Evolutionary conservation across 2,797 vertebrate species (phyloP), one percentile per base, ranked within the genome.

Genomic region (Hoplostethus mediterraneus): DNA sequence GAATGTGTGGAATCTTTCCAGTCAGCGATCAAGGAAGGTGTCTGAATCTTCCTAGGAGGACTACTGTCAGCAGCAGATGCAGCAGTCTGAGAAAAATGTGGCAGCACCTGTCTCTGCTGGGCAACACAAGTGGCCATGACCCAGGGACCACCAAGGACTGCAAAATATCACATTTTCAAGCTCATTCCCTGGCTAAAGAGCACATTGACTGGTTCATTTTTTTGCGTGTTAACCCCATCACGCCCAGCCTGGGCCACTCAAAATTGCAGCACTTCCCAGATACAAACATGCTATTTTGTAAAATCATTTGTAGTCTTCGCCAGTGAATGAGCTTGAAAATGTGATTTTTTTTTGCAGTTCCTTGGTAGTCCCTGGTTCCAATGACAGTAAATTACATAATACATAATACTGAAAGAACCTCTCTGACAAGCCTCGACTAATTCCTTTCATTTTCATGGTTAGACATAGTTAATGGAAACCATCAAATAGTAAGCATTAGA

Each of bases 81-180:
- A 80, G 12, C 28, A 10, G 44, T 67, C 67, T 64, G 72, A 67
- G 61, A 73, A 30, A 76, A 80, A 69, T 67, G 54, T 56, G 17
- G 28, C 64, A 71, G 40, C 89, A 92, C 84, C 86, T 91, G 90
- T 91, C 70, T 67, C 55, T 83, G 55, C 62, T 78, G 76, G 62
- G 45, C 66, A 72, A 40, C 14, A 63, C 77, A 67, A 48, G 51
- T 31, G 78, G 55, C 74, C 76, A 53, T 3, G 13, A 81, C 78
- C 68, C 33, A 12, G 25, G 63, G 88, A 90, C 90, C 90, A 91
- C 90, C 88, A 87, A 53, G 85, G 81, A 53, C 67, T 82, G 68
- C 66, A 72, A 45, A 73, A 74, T 67, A 64, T 21, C 17, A 1
- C n/a, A 48, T n/a, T 48, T n/a, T n/a, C 14, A n/a, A n/a, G 6